Base-by-base conservation (phyloP, 2,888 invertebrate species). In the Trichopria drosophilae region DNA sequence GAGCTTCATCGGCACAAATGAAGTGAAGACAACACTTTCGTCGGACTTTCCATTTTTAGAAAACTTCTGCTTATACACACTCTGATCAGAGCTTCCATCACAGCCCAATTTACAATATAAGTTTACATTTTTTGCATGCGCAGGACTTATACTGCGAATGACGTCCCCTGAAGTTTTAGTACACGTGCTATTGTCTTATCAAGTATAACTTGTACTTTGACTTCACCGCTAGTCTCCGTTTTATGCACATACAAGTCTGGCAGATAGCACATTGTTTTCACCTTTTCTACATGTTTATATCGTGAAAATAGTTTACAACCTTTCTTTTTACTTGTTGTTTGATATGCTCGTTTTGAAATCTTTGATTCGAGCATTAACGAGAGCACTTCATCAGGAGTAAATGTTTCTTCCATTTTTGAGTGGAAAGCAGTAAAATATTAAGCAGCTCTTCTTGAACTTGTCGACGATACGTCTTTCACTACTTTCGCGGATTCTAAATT, bases 81-180 rank as follows among this genome's bases (percentile, higher is more conserved):
- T 60, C 45, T 58, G 55, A 3, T 49, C 53, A 15, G 57, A 53
- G 34, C 40, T 55, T 2, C 62, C 59, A 32, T 61, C 59, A 35
- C 54, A 61, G 10, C 58, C 61, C 59, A 60, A 61, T 44, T 63
- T 59, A 12, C 47, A 52, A 48, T 57, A 57, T 7, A 59, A 59
- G 39, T 32, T 28, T 15, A 60, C n/a, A 18, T 53, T 47, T 16
- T 36, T 15, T n/a, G 54, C 22, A 13, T 36, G 39, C 15, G 51
- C 29, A 5, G 18, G 6, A 46, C 29, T 5, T 3, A 56, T 12
- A 18, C 18, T 47, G 15, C 48, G 35, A 22, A 59, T 50, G 1
- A 55, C 55, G n/a, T 58, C 49, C 20, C 16, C 55, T 60, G 57
- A 10, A 35, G 10, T 7, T 31, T 10, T 16, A 59, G 45, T 23